Percentiles rank a stretch among this genome's conserved stretches.
Conservation (phyloP, 1,140 invertebrate species). For the Protaetia brevitarsis region DNA sequence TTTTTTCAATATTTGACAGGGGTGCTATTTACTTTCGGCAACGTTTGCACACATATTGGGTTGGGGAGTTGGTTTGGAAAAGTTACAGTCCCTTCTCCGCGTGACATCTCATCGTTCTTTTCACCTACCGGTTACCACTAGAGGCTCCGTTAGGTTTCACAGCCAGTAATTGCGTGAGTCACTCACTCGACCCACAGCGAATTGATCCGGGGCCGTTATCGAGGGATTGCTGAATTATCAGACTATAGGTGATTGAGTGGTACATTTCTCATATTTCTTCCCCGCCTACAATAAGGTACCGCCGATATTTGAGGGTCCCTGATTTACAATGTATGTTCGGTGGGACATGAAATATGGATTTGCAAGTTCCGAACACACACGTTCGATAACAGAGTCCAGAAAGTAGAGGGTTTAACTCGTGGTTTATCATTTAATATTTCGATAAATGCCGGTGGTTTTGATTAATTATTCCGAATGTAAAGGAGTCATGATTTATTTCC, state of each 20-base stretch:
- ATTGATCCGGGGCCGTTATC: background rate
- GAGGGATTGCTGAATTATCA: slow-evolving; percentile 17
- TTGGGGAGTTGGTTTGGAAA: background rate
- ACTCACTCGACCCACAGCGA: background rate
- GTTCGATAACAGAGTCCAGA: too few relatives aligned
- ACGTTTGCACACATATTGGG: background rate
- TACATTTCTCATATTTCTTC: slow-evolving; percentile 12
- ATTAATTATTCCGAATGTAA: too few relatives aligned
- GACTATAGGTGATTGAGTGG: slow-evolving; percentile 11
- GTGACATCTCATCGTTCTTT: background rate
- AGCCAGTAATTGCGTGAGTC: slow-evolving; percentile 10
- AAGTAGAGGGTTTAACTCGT: too few relatives aligned
- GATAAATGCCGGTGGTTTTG: too few relatives aligned
- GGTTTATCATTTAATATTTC: too few relatives aligned
- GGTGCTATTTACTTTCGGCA: background rate
- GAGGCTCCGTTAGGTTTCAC: slow-evolving; percentile 13
- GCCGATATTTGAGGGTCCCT: background rate
- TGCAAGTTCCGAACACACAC: too few relatives aligned
- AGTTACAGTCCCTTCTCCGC: background rate
- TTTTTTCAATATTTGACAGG: background rate
- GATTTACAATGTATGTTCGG: background rate
- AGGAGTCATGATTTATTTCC: too few relatives aligned
- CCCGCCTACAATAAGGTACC: background rate
- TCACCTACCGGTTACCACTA: background rate
- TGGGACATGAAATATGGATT: background rate